phyloP scores from a whole-genome alignment of 2,113 vertebrate species.

The Meriones unguiculatus region DNA sequence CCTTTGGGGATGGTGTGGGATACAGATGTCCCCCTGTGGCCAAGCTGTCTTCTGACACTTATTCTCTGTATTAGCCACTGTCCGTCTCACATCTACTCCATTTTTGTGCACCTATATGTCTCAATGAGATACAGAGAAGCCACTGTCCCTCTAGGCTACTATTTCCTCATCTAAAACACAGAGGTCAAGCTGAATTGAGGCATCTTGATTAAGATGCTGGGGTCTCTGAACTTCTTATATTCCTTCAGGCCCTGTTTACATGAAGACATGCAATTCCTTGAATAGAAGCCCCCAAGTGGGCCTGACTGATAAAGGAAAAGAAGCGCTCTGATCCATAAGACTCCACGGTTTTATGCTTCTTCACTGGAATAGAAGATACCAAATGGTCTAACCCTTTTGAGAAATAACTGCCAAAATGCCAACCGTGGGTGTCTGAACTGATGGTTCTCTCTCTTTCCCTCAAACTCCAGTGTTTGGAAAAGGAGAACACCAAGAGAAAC shows the following conservation, averaged over 20 bases:
- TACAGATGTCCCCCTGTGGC: background rate
- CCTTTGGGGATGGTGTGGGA: background rate
- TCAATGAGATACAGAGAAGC: background rate
- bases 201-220: background rate
- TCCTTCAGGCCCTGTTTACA: background rate
- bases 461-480: constrained; percentile 73
- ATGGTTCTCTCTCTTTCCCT: background rate
- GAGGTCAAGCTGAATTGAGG: background rate
- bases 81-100: background rate
- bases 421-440: background rate
- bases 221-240: background rate
- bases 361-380: background rate
- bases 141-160: background rate
- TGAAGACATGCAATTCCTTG: background rate
- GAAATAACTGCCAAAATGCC: background rate
- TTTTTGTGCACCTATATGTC: background rate
- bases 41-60: background rate
- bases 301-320: background rate
- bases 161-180: background rate
- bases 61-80: background rate
- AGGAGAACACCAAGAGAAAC: constrained; percentile 66
- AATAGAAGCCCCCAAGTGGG: background rate
- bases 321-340: background rate
- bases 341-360: background rate
- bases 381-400: background rate